Evolutionary conservation across 1,140 invertebrate species (phyloP).

Genomic region (Chymomyza costata): DNA sequence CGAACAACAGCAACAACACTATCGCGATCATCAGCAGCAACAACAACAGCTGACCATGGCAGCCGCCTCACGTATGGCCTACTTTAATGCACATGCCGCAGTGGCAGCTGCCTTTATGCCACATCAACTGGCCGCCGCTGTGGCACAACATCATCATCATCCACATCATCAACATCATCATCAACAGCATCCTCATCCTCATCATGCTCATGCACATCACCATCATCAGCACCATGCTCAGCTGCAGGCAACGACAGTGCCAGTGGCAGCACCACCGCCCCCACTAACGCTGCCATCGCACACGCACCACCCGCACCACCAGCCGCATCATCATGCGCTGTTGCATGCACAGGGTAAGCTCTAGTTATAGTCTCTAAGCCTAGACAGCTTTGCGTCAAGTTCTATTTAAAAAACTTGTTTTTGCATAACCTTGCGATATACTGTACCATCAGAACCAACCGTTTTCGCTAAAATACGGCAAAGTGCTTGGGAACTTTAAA

Average conservation of each 20-base stretch:
- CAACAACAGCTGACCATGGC: constrained; percentile 81
- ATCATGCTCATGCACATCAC: constrained; percentile 1
- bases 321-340: constrained; percentile 42
- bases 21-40: constrained; percentile 54
- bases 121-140: constrained; percentile 51
- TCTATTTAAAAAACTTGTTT: too few species aligned
- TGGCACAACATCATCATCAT: constrained; percentile 53
- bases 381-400: too few species aligned
- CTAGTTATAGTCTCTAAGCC: too few species aligned
- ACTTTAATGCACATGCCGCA: constrained; percentile 90
- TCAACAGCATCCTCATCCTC: constrained; percentile 30
- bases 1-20: constrained; percentile 29
- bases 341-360: constrained; percentile 69
- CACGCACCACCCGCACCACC: constrained; percentile 21
- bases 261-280: constrained; percentile 9
- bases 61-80: constrained; percentile 87
- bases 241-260: too few species aligned
- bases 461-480: too few species aligned
- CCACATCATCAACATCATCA: constrained; percentile 41
- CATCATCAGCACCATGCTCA: background rate
- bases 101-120: constrained; percentile 91
- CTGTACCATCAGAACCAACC: too few species aligned
- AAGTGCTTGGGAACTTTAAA: too few species aligned
- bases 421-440: too few species aligned
- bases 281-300: constrained; percentile 12